Evolutionary conservation across 2,888 invertebrate species (phyloP).

Genomic region (Meloe dianella): DNA sequence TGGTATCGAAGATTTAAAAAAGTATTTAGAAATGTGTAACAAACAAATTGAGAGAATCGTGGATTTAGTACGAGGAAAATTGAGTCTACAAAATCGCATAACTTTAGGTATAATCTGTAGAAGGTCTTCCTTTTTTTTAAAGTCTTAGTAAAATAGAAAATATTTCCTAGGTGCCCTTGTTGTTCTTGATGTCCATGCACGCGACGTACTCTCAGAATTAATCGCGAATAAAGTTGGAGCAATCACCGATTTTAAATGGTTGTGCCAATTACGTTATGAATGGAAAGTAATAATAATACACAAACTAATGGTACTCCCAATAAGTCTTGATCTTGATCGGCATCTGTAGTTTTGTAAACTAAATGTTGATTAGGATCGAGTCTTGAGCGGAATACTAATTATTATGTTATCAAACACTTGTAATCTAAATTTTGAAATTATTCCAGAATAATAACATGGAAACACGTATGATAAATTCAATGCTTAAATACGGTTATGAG

Average conservation of each 20-base stretch:
- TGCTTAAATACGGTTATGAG: slow-evolving; percentile 89
- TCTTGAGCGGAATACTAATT: background rate
- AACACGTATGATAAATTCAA: slow-evolving; percentile 90
- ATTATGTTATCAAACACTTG: background rate
- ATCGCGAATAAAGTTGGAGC: slow-evolving; percentile 69
- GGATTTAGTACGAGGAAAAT: slow-evolving; percentile 82
- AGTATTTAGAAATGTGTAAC: slow-evolving; percentile 76
- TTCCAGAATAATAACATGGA: slow-evolving; percentile 64
- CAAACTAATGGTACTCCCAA: background rate
- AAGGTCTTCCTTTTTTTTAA: background rate
- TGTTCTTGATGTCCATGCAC: slow-evolving; percentile 90
- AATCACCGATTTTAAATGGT: slow-evolving; percentile 89
- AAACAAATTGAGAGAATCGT: slow-evolving; percentile 83
- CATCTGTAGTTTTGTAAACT: too few relatives aligned
- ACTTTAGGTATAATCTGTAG: slow-evolving; percentile 70
- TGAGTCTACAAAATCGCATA: slow-evolving; percentile 84
- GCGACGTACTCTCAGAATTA: slow-evolving; percentile 81
- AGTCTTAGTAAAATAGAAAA: background rate
- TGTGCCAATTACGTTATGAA: slow-evolving; percentile 85
- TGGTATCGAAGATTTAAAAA: slow-evolving; percentile 63
- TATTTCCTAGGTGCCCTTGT: slow-evolving; percentile 76
- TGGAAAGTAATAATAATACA: slow-evolving; percentile 72
- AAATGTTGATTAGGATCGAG: background rate
- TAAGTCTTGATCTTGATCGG: background rate
- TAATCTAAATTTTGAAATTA: slow-evolving; percentile 1